Evolutionary conservation across 2,888 invertebrate genomes (phyloP).

Genomic region (Idaea dimidiata): DNA sequence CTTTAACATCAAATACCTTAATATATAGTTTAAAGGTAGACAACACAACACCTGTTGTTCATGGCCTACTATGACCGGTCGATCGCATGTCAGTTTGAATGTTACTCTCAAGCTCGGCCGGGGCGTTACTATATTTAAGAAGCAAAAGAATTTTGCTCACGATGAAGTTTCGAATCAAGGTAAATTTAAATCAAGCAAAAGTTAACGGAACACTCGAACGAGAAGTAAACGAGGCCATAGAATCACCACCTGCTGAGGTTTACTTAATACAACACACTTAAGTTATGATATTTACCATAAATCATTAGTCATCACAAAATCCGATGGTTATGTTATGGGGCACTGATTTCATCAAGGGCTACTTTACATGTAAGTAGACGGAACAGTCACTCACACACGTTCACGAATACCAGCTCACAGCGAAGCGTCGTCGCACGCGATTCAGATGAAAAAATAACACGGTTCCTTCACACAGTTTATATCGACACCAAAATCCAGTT

Average conservation of each 20-base stretch:
- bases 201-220: constrained; percentile 58
- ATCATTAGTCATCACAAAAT: constrained; percentile 64
- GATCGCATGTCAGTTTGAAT: constrained; percentile 30
- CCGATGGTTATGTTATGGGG: constrained; percentile 47
- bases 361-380: constrained; percentile 70
- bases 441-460: constrained; percentile 77
- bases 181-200: constrained; percentile 43
- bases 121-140: constrained; percentile 14
- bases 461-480: constrained; percentile 68
- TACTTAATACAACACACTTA: constrained; percentile 44
- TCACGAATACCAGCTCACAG: constrained; percentile 61
- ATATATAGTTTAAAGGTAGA: not conserved
- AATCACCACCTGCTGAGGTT: constrained; percentile 60
- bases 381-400: constrained; percentile 77
- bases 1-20: not conserved
- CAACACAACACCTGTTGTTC: constrained; percentile 22
- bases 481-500: constrained; percentile 52
- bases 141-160: constrained; percentile 5
- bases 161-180: constrained; percentile 22
- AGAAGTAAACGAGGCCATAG: constrained; percentile 65
- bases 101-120: constrained; percentile 8
- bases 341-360: constrained; percentile 65
- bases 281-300: constrained; percentile 62
- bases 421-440: constrained; percentile 74
- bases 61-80: constrained; percentile 28